Evolutionary conservation across 2,888 invertebrate genomes (phyloP).

Genomic region (Pyrgus malvae): DNA sequence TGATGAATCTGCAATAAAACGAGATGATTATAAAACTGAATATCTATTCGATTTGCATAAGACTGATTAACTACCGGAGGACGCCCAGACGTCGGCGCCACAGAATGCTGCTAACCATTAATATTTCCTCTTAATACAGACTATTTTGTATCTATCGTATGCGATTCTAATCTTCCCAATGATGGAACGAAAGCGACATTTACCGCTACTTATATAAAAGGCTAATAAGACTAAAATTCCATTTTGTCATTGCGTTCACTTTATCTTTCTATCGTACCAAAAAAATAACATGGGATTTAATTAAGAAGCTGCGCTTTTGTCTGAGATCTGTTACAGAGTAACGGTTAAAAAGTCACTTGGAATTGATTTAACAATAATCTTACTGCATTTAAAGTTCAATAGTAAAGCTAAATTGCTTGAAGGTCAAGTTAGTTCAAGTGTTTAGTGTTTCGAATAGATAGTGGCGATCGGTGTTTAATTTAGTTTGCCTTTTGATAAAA

Average conservation of each 20-base stretch:
- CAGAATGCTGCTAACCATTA: slow-evolving; percentile 60
- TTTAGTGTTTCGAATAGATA: neutral
- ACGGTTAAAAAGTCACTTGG: neutral
- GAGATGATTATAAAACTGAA: slow-evolving; percentile 59
- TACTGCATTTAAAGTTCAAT: slow-evolving; percentile 1
- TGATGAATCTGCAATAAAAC: slow-evolving; percentile 59
- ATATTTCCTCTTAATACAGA: slow-evolving; percentile 60
- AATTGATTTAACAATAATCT: neutral
- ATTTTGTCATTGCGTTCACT: slow-evolving; percentile 23
- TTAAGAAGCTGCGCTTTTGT: slow-evolving; percentile 25
- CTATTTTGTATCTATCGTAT: slow-evolving; percentile 52
- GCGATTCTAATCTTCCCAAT: slow-evolving; percentile 53
- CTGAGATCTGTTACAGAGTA: slow-evolving; percentile 1
- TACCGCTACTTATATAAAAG: slow-evolving; percentile 63
- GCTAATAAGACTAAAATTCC: slow-evolving; percentile 47
- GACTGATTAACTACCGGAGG: slow-evolving; percentile 59
- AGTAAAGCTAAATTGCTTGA: slow-evolving; percentile 1
- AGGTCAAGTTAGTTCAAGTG: neutral
- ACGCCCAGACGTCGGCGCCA: slow-evolving; percentile 49
- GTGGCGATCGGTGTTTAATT: neutral
- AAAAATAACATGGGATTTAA: slow-evolving; percentile 48
- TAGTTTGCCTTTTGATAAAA: too few species aligned
- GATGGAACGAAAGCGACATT: slow-evolving; percentile 53
- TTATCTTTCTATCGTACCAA: slow-evolving; percentile 18
- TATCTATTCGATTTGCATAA: slow-evolving; percentile 70